These are phyloP conservation scores for Trinorchestia longiramus DNA, from an alignment of 1,140 invertebrate species.

Conservation along the genomic window DNA sequence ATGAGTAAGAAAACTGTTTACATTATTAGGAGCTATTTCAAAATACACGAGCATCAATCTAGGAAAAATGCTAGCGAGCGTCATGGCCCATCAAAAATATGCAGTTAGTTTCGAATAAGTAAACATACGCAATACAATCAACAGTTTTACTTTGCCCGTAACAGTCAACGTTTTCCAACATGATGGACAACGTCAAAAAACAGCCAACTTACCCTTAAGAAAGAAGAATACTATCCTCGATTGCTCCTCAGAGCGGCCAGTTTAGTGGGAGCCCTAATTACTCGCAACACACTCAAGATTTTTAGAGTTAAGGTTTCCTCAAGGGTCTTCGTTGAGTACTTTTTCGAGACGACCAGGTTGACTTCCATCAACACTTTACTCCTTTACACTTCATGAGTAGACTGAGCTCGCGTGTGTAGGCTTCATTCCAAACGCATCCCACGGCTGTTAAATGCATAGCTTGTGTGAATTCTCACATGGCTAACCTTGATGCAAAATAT, in stretches of 20 bases:
- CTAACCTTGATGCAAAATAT: neutral
- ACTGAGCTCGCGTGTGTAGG: neutral
- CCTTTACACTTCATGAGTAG: neutral
- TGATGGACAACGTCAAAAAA: neutral
- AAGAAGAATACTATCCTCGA: neutral
- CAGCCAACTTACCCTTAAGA: neutral
- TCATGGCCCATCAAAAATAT: too few species aligned
- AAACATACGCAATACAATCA: neutral
- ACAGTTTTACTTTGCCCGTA: neutral
- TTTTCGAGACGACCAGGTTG: neutral
- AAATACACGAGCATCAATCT: too few species aligned
- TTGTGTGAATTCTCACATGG: neutral
- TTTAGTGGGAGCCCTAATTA: neutral
- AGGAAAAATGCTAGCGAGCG: too few species aligned
- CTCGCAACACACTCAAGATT: neutral
- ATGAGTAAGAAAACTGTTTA: too few species aligned
- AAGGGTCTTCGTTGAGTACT: neutral
- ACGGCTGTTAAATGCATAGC: neutral
- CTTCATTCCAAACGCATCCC: neutral
- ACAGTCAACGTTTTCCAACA: neutral
- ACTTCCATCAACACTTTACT: neutral
- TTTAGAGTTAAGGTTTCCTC: neutral
- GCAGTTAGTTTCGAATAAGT: neutral
- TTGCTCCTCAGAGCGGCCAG: neutral
- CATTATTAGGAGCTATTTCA: too few species aligned